Conservation (phyloP, 2,797 vertebrate genomes). For the Rhabdophis nuchalis region DNA sequence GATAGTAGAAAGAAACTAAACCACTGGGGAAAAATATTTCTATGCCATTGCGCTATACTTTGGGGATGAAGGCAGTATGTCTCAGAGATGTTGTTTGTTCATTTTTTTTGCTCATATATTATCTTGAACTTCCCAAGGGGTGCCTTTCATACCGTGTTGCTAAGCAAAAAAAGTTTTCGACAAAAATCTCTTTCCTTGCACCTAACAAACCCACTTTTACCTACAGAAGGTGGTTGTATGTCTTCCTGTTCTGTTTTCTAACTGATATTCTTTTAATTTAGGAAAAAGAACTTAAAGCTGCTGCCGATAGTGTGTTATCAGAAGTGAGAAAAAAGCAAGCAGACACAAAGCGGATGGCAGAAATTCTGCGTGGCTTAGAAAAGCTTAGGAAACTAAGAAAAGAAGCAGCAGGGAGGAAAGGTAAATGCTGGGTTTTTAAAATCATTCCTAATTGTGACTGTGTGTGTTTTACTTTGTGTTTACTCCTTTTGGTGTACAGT, state of each 20-base stretch:
- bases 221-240: neutral
- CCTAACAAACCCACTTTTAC: neutral
- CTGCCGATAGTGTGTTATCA: conserved; percentile 87
- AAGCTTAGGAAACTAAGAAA: conserved; percentile 89
- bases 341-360: conserved; percentile 88
- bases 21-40: neutral
- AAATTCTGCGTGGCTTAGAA: conserved; percentile 85
- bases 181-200: neutral
- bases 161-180: neutral
- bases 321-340: conserved; percentile 92
- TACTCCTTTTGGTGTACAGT: neutral
- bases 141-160: neutral
- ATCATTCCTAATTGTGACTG: neutral
- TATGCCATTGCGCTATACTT: neutral
- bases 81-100: neutral
- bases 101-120: neutral
- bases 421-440: conserved; percentile 57
- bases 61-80: neutral
- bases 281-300: conserved; percentile 89
- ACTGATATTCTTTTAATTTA: conserved; percentile 42
- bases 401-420: conserved; percentile 89
- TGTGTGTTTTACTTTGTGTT: neutral
- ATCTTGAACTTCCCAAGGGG: neutral
- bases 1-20: neutral
- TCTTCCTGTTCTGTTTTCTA: rapidly evolving